Evolutionary conservation across 2,113 vertebrate genomes (phyloP), one percentile per base, ranked within the genome.

Genomic region (Tetrax tetrax): DNA sequence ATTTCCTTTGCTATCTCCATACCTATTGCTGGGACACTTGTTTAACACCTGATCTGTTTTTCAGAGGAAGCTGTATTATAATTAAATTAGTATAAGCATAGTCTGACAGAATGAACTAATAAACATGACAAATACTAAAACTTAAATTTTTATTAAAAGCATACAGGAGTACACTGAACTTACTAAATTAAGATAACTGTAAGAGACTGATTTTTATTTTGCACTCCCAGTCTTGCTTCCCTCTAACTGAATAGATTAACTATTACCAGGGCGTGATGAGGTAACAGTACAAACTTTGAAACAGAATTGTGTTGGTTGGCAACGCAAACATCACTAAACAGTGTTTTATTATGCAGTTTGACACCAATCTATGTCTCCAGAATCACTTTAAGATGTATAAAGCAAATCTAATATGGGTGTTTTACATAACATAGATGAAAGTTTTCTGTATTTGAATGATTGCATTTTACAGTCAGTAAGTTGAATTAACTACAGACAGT

Each of bases 11-110:
- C 64, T 83, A 76, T 77, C 33, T 85, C 38, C 24, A 71, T 10
- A 84, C 15, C 33, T 69, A 51, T 37, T 84, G 61, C 79, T 81
- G 45, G 45, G 38, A 92, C 60, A 74, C 84, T 88, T 94, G 38
- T 75, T 68, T 82, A 94, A 93, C 77, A 86, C 47, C 83, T 94
- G 81, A 95, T 94, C 64, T 79, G 79, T 83, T 96, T 96, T 90
- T 65, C 19, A 66, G 92, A 93, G 74, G 78, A 87, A 94, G 75
- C 17, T 60, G 47, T 43, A 54, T 51, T 71, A 54, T 71, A 89
- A 95, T 86, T 93, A 78, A 89, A 92, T 95, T 83, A 91, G 65
- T 61, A 89, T 0, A 2, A 80, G 31, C n/a, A 38, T 41, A 71
- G 61, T 59, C 74, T 72, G 57, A 82, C 53, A 84, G 72, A 96